phyloP scores from a whole-genome alignment of 2,113 vertebrate species.

The Pterophyllum scalare region DNA sequence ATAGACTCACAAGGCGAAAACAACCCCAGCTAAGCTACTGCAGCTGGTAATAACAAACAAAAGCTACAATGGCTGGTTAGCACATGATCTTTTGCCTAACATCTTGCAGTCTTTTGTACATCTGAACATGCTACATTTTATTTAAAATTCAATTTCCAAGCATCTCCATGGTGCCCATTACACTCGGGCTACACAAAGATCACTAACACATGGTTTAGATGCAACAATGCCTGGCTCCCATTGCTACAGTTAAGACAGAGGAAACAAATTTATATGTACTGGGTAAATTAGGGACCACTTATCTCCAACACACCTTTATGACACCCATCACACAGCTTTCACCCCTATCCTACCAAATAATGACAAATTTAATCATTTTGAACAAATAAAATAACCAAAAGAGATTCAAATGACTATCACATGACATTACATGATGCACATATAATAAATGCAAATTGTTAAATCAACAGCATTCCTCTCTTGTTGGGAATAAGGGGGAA shows the following conservation, averaged over 20 bases:
- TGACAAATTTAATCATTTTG: not conserved
- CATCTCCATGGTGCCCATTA: slow-evolving; percentile 17
- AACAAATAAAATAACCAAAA: not conserved
- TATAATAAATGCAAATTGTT: not conserved
- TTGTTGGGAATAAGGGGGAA: slow-evolving; percentile 29
- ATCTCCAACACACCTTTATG: not conserved
- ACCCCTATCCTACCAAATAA: not conserved
- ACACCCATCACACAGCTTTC: not conserved
- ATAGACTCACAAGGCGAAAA: not conserved
- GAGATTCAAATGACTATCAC: not conserved
- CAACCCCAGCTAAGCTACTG: not conserved
- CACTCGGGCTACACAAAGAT: slow-evolving; percentile 24
- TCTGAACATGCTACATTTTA: slow-evolving; percentile 33
- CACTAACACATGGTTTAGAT: slow-evolving; percentile 40
- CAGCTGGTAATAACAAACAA: not conserved
- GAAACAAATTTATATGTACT: not conserved
- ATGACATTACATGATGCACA: not conserved
- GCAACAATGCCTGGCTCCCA: not conserved
- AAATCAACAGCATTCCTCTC: slow-evolving; percentile 16
- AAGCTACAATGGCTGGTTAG: not conserved
- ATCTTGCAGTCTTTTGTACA: slow-evolving; percentile 20
- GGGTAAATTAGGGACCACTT: slow-evolving; percentile 14
- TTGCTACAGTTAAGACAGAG: not conserved
- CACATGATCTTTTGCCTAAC: slow-evolving; percentile 7
- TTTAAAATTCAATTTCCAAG: slow-evolving; percentile 47